Evolutionary conservation across 2,888 invertebrate species (phyloP).

Genomic region (Baronia brevicornis): DNA sequence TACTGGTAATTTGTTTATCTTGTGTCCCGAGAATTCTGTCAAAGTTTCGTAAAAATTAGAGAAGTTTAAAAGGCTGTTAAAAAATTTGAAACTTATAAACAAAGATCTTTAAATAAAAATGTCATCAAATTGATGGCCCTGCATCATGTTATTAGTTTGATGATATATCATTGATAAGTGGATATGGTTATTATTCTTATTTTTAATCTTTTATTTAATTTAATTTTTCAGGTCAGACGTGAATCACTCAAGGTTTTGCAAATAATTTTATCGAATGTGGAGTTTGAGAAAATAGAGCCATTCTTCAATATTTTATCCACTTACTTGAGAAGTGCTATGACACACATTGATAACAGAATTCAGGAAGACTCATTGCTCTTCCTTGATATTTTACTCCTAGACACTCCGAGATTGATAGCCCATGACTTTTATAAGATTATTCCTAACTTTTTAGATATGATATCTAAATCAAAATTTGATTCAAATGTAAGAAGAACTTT

Average conservation of each 20-base stretch:
- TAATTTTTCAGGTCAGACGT: conserved; percentile 62
- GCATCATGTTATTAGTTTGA: no score
- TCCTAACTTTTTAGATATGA: conserved; percentile 88
- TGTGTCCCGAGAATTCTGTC: no score
- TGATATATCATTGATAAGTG: no score
- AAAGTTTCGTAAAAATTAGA: no score
- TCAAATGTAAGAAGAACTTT: conserved; percentile 80
- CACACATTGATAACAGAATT: conserved; percentile 86
- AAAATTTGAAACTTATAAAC: no score
- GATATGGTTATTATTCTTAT: no score
- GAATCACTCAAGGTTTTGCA: conserved; percentile 75
- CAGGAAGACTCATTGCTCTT: conserved; percentile 89
- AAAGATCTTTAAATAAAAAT: no score
- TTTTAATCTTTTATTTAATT: conserved; percentile 1
- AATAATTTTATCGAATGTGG: conserved; percentile 54
- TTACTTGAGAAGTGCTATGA: conserved; percentile 92
- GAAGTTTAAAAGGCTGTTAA: no score
- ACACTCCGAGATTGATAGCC: conserved; percentile 79
- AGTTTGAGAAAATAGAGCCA: conserved; percentile 76
- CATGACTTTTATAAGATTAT: conserved; percentile 82
- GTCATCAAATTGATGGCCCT: no score
- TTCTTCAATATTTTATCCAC: conserved; percentile 86
- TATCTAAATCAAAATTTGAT: conserved; percentile 82
- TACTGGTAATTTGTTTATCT: no score
- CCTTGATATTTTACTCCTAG: conserved; percentile 83